phyloP scores from a whole-genome alignment of 2,888 invertebrate species.

The Caenorhabditis sp. region DNA sequence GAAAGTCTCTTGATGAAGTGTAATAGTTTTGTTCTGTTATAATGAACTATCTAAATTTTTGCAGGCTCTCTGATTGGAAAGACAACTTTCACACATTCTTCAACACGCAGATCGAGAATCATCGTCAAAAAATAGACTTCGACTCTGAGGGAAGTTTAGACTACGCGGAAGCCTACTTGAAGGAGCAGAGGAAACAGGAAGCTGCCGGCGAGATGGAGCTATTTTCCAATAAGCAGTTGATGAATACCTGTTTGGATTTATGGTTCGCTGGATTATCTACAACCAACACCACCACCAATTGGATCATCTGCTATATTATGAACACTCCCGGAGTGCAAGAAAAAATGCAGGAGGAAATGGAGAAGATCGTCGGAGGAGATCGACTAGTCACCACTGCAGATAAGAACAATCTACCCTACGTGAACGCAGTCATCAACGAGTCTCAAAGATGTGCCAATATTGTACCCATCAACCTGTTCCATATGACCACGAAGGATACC shows the following conservation, averaged over 20 bases:
- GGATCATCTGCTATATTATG: slow-evolving; percentile 45
- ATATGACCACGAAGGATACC: slow-evolving; percentile 37
- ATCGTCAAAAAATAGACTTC: slow-evolving; percentile 48
- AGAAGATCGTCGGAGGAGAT: slow-evolving; percentile 66
- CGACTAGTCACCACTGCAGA: slow-evolving; percentile 64
- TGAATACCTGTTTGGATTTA: slow-evolving; percentile 52
- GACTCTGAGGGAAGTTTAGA: slow-evolving; percentile 51
- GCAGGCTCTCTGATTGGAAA: slow-evolving; percentile 14
- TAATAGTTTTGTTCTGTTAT: slow-evolving; percentile 1
- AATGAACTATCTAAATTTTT: background rate
- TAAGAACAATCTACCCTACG: slow-evolving; percentile 60
- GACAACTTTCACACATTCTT: slow-evolving; percentile 59
- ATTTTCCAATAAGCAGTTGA: slow-evolving; percentile 57
- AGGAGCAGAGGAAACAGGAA: slow-evolving; percentile 63
- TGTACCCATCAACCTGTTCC: slow-evolving; percentile 56
- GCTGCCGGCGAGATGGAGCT: slow-evolving; percentile 49
- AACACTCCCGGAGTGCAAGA: slow-evolving; percentile 60
- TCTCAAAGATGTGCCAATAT: slow-evolving; percentile 64
- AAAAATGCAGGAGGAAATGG: slow-evolving; percentile 68
- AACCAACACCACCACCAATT: slow-evolving; percentile 54
- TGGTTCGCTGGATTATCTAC: slow-evolving; percentile 55
- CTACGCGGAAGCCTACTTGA: slow-evolving; percentile 67
- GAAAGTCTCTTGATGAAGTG: slow-evolving; percentile 32
- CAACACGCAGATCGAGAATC: slow-evolving; percentile 60
- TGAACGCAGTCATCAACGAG: slow-evolving; percentile 66